A percentile compares a stretch with the other conserved stretches of the same genome.
phyloP scores from a whole-genome alignment of 2,888 invertebrate species.

The Protodeltote pygarga region DNA sequence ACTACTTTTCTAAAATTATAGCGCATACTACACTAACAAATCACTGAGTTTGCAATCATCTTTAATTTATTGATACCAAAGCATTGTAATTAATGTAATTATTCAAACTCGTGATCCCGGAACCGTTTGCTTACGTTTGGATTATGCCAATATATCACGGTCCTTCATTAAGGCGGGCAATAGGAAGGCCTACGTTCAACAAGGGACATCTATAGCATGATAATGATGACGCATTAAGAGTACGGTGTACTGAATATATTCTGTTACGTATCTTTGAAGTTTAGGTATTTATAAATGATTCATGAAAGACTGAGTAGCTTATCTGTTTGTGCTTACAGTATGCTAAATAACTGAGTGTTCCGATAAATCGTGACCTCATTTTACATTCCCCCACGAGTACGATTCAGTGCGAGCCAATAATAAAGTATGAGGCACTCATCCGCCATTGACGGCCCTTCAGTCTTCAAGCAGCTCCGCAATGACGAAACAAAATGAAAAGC shows the following conservation, averaged over 20 bases:
- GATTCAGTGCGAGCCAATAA: slow-evolving; percentile 79
- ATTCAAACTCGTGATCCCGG: too few species aligned
- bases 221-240: not conserved
- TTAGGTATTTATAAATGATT: slow-evolving; percentile 40
- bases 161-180: too few species aligned
- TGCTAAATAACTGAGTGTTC: slow-evolving; percentile 40
- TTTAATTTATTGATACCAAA: too few species aligned
- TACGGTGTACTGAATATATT: not conserved
- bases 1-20: too few species aligned
- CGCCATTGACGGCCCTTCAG: slow-evolving; percentile 77
- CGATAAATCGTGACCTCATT: slow-evolving; percentile 76
- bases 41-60: too few species aligned
- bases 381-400: slow-evolving; percentile 69
- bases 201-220: too few species aligned
- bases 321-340: slow-evolving; percentile 35
- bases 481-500: slow-evolving; percentile 78
- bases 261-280: slow-evolving; percentile 3
- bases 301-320: slow-evolving; percentile 40
- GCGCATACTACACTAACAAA: too few species aligned
- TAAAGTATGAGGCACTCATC: slow-evolving; percentile 77
- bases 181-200: too few species aligned
- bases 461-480: slow-evolving; percentile 74
- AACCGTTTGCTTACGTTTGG: too few species aligned
- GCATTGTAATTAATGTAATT: too few species aligned
- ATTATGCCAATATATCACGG: too few species aligned